phyloP scores from a whole-genome alignment of 1,140 invertebrate genomes.

The Alviniconcha marisindica region DNA sequence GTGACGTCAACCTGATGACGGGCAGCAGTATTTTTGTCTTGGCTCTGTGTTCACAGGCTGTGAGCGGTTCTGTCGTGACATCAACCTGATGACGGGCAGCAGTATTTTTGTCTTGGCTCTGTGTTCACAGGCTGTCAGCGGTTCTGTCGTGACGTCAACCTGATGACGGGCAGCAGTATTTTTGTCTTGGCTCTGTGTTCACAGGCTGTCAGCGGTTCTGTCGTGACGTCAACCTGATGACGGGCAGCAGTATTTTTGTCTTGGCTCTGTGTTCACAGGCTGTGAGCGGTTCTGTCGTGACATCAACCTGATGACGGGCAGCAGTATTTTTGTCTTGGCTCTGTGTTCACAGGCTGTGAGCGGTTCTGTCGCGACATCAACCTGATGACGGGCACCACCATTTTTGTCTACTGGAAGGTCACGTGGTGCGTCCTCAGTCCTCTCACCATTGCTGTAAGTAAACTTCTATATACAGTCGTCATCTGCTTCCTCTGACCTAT shows the following conservation, averaged over 20 bases:
- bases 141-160: too few relatives aligned
- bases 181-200: too few relatives aligned
- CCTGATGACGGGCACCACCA: conserved; percentile 61
- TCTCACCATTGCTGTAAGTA: conserved; percentile 62
- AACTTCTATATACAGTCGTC: too few relatives aligned
- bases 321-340: too few relatives aligned
- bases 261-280: not conserved
- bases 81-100: too few relatives aligned
- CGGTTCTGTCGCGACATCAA: conserved; percentile 65
- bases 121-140: too few relatives aligned
- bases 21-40: too few relatives aligned
- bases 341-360: conserved; percentile 50
- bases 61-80: too few relatives aligned
- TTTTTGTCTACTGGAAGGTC: conserved; percentile 64
- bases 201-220: not conserved
- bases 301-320: not conserved
- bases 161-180: too few relatives aligned
- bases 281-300: not conserved
- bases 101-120: too few relatives aligned
- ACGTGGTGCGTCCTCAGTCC: conserved; percentile 67
- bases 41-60: too few relatives aligned
- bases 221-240: not conserved
- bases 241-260: not conserved
- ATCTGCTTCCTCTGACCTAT: too few relatives aligned
- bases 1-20: not conserved